Base-by-base conservation (phyloP, 2,113 vertebrate genomes). In the Salminus brasiliensis region DNA sequence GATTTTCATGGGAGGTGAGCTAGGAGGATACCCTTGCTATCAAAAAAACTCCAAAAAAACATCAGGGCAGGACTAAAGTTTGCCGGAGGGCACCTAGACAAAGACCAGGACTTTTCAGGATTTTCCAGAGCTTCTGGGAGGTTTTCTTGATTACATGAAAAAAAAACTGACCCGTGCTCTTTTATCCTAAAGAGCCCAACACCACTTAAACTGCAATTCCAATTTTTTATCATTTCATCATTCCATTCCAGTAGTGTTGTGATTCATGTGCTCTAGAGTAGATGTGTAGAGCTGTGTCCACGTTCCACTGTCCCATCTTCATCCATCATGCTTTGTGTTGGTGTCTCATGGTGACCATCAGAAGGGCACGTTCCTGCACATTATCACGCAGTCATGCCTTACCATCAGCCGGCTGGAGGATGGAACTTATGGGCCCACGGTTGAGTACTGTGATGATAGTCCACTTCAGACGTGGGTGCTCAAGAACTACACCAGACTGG, bases 351-450 rank as follows among this genome's bases (percentile, higher is more conserved):
- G 36, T 86, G 73, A 43, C 27, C 83, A 53, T 63, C 95, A 98
- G 97, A 96, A 93, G 84, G 93, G 85, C 83, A 95, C 95, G 0
- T 95, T 99, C 86, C 93, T 97, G 79, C 97, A 99, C 85, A 86
- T 96, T 88, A 94, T 93, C 93, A 98, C 95, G 41, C 95, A 97
- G 86, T 95, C 95, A 65, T 99, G 97, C 93, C 94, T 98, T 91
- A 97, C 96, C 74, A 88, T 98, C 88, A 91, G 93, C 90, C 93
- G 91, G 80, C 85, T 94, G 85, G 92, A 94, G 84, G 95, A 96
- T 43, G 96, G 94, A 84, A 93, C 90, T 32, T 93, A 81, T 0
- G 94, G 95, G 41, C 96, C 94, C 82, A 94, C 94, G 0, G 94
- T 96, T 94, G 94, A 98, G 93, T 89, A 91, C 67, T 98, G 97